A percentile compares a stretch with the other conserved stretches of the same genome.
Evolutionary conservation across 2,113 vertebrate genomes (phyloP).

Genomic region (Scytalopus superciliaris): DNA sequence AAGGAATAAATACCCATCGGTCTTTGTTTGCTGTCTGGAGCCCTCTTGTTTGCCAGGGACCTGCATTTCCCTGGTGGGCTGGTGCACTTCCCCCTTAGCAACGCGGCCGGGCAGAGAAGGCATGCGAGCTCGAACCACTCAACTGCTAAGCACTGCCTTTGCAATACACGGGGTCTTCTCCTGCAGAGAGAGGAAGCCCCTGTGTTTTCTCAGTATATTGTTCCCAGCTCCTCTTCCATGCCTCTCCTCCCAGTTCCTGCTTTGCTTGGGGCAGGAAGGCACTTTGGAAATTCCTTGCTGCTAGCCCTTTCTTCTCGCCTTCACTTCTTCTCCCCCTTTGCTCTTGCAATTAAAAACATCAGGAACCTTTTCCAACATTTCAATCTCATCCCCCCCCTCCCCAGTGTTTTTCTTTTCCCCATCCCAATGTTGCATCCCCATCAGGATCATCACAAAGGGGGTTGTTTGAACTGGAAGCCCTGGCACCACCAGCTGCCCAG

Average conservation of each 20-base stretch:
- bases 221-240: conserved; percentile 83
- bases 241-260: conserved; percentile 82
- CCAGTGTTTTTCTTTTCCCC: background rate
- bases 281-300: conserved; percentile 91
- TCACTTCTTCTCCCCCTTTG: conserved; percentile 10
- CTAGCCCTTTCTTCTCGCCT: conserved; percentile 77
- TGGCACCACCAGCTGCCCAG: background rate
- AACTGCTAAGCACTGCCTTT: conserved; percentile 80
- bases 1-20: conserved; percentile 70
- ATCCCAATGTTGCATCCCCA: background rate
- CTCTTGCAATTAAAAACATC: conserved; percentile 48
- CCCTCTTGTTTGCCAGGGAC: conserved; percentile 59
- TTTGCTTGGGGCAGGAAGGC: conserved; percentile 82
- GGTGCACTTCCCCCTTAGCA: conserved; percentile 80
- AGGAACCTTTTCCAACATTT: background rate
- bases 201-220: conserved; percentile 79
- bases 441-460: background rate
- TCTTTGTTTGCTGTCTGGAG: conserved; percentile 70
- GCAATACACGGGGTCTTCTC: conserved; percentile 73
- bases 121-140: conserved; percentile 83
- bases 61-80: conserved; percentile 24
- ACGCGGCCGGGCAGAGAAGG: conserved; percentile 83
- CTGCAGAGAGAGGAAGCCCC: conserved; percentile 80
- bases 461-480: background rate
- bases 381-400: fast-evolving